These are phyloP conservation scores for Arnoldichthys spilopterus DNA, from an alignment of 2,797 vertebrate species.

Conservation along the genomic window DNA sequence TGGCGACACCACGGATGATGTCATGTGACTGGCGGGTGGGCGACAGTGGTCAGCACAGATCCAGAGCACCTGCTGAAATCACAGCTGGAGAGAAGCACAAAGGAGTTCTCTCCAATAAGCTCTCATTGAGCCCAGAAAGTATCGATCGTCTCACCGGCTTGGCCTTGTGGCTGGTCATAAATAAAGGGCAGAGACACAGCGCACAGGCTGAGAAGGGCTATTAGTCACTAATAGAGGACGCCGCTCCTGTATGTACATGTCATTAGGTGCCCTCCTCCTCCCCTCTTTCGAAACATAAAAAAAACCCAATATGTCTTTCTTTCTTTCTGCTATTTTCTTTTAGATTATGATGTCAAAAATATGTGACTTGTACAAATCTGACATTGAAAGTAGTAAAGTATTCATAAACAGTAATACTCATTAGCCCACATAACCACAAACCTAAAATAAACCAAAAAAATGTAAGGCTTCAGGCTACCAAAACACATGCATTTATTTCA, in stretches of 20 bases:
- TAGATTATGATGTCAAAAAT: too few species aligned
- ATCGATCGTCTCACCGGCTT: conserved; percentile 76
- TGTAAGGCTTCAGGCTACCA: too few species aligned
- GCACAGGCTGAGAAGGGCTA: conserved; percentile 69
- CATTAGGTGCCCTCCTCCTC: conserved; percentile 60
- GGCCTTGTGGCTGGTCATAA: conserved; percentile 79
- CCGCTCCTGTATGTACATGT: conserved; percentile 65
- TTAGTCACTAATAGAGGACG: conserved; percentile 68
- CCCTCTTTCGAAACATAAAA: conserved; percentile 53
- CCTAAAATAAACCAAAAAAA: too few species aligned
- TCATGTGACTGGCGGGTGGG: conserved; percentile 4
- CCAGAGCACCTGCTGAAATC: conserved; percentile 70
- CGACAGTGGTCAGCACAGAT: neutral
- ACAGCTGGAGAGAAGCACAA: conserved; percentile 71
- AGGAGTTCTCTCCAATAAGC: conserved; percentile 73
- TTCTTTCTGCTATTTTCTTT: neutral
- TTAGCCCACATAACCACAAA: too few species aligned
- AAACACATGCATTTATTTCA: too few species aligned
- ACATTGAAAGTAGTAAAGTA: too few species aligned
- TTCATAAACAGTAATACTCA: too few species aligned
- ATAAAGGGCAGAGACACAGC: conserved; percentile 68
- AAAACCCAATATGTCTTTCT: neutral
- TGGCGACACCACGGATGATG: conserved; percentile 17
- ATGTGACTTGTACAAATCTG: too few species aligned
- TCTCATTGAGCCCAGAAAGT: conserved; percentile 64